Base-by-base conservation (phyloP, 1,140 invertebrate genomes). In the Acromyrmex heyeri region DNA sequence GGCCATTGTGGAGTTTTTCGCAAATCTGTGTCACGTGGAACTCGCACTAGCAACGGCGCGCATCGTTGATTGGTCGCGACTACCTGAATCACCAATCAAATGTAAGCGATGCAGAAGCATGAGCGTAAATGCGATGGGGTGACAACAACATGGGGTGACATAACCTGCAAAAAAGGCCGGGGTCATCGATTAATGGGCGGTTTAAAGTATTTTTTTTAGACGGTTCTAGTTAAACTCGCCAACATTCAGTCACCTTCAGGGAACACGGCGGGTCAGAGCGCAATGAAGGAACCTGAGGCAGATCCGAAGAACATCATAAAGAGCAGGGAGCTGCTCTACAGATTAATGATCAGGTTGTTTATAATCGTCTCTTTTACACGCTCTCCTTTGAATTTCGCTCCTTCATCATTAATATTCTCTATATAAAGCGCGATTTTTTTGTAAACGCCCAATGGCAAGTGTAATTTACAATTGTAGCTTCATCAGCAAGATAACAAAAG, bases 341-440 rank as follows among this genome's bases (percentile, higher is more conserved):
- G 98, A 83, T 96, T 99, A 90, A 98, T 99, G 89, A 98, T 99
- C 92, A 98, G 98, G 98, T 98, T 92, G 79, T 50, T 87, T 67
- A 85, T 86, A 91, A 73, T 27, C 16, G 16, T 70, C 55, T 38
- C 30, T 67, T 48, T 21, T 2, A 16, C 27, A 59, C 3, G 12
- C n/a, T 27, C 18, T 30, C 14, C 2, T 3, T 24, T 72, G 5
- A 69, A 81, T 70, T 30, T 16, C 3, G 16, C 4, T n/a, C 10
- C 30, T 44, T 81, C 4, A 14, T 4, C 0, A 12, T 30, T 81
- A 59, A 44, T 81, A 12, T n/a, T n/a, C 5, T 57, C 7, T 7
- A 10, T 48, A 24, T n/a, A 48, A 65, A 34, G n/a, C 6, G 14
- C 14, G 21, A 73, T 82, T 48, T 7, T n/a, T 27, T 8, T 1